A percentile compares a stretch with the other conserved stretches of the same genome.
Conservation (phyloP, 2,113 vertebrate species). For the Cochlearius cochlearius region DNA sequence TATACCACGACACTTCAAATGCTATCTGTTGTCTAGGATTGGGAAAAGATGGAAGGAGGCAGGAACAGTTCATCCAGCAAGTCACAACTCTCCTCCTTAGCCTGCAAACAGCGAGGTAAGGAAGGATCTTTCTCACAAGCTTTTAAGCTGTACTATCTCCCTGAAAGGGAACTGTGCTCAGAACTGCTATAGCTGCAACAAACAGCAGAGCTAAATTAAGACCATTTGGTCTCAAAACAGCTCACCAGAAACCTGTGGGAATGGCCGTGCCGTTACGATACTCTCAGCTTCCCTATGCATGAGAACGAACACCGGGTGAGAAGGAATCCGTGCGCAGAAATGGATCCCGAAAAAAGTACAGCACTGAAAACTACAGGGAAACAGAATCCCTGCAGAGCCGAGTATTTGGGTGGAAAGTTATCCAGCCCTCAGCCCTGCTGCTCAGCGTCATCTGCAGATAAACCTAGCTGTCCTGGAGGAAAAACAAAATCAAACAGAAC, state of each 20-base stretch:
- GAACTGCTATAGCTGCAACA: background rate
- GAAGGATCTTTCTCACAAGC: background rate
- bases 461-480: background rate
- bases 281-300: background rate
- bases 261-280: rapidly evolving
- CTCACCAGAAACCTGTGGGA: background rate
- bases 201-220: background rate
- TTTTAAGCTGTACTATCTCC: background rate
- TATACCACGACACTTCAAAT: background rate
- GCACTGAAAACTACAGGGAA: rapidly evolving
- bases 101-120: background rate
- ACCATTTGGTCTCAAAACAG: background rate
- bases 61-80: background rate
- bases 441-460: background rate
- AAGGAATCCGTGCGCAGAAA: background rate
- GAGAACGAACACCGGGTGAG: rapidly evolving
- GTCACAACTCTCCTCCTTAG: background rate
- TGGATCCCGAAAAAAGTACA: background rate
- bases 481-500: background rate
- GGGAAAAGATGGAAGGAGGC: background rate
- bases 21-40: background rate
- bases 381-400: background rate
- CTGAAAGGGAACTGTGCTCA: background rate
- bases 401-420: background rate
- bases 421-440: background rate